phyloP scores from a whole-genome alignment of 2,113 vertebrate genomes.

The Sinocyclocheilus grahami region DNA sequence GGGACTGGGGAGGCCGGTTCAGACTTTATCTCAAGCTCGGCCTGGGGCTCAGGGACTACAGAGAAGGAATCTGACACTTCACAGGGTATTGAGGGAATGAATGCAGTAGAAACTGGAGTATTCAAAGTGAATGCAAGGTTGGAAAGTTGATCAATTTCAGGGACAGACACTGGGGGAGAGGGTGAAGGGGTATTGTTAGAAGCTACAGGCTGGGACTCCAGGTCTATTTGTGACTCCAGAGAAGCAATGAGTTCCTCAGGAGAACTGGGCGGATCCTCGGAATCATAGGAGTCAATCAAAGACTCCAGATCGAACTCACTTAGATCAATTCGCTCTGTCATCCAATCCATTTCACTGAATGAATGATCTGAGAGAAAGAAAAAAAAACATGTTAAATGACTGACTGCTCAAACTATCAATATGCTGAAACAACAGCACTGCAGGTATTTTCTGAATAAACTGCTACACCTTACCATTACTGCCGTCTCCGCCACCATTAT shows the following conservation, averaged over 20 bases:
- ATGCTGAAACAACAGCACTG: too few species aligned
- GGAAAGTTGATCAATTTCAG: slow-evolving; percentile 10
- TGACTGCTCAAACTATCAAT: not conserved
- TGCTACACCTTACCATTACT: slow-evolving; percentile 78
- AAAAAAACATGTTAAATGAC: not conserved
- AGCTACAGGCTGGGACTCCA: slow-evolving; percentile 55
- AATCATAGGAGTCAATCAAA: slow-evolving; percentile 82
- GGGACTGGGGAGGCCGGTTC: slow-evolving; percentile 68
- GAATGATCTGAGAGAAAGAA: slow-evolving; percentile 77
- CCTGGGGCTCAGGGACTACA: slow-evolving; percentile 66
- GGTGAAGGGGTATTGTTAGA: not conserved
- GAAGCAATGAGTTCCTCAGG: slow-evolving; percentile 80
- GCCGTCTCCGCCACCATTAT: slow-evolving; percentile 67
- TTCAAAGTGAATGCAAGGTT: not conserved
- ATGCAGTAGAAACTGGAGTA: not conserved
- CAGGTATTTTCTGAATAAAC: too few species aligned
- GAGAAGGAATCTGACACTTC: not conserved
- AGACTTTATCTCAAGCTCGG: slow-evolving; percentile 73
- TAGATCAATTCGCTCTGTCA: slow-evolving; percentile 91
- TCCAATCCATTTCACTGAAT: slow-evolving; percentile 91
- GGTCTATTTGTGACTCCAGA: slow-evolving; percentile 69
- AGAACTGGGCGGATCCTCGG: slow-evolving; percentile 80
- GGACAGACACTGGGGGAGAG: not conserved
- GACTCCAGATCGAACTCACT: slow-evolving; percentile 89
- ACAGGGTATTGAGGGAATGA: not conserved